Percentiles rank a stretch among this genome's conserved stretches.
Evolutionary conservation across 2,113 vertebrate genomes (phyloP).

Genomic region (Tachysurus fulvidraco): DNA sequence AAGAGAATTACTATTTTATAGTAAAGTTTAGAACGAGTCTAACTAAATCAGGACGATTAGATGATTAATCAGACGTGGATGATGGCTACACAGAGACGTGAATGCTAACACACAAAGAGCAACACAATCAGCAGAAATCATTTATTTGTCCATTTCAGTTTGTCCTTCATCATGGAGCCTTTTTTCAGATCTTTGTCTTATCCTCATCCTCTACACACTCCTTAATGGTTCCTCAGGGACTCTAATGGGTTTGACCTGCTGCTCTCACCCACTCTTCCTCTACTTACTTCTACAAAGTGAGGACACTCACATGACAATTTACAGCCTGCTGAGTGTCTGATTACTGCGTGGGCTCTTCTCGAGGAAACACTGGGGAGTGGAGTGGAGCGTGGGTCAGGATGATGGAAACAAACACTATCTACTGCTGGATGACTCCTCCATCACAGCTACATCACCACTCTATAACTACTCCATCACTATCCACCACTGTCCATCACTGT

Average conservation of each 20-base stretch:
- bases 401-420: conserved; percentile 32
- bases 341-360: neutral
- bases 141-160: neutral
- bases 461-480: neutral
- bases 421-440: neutral
- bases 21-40: neutral
- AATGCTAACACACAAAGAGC: neutral
- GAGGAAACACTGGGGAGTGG: neutral
- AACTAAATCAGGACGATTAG: neutral
- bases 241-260: conserved; percentile 57
- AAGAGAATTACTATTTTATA: neutral
- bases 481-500: neutral
- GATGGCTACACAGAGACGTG: neutral
- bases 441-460: neutral
- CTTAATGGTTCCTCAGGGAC: conserved; percentile 65
- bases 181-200: conserved; percentile 34
- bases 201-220: conserved; percentile 40
- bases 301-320: conserved; percentile 31
- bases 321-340: conserved; percentile 24
- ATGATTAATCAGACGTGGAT: neutral
- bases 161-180: neutral
- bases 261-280: conserved; percentile 56
- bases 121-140: neutral
- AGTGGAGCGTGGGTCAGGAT: conserved; percentile 7
- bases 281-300: conserved; percentile 57